phyloP scores from a whole-genome alignment of 2,113 vertebrate species.

The Oreochromis niloticus region DNA sequence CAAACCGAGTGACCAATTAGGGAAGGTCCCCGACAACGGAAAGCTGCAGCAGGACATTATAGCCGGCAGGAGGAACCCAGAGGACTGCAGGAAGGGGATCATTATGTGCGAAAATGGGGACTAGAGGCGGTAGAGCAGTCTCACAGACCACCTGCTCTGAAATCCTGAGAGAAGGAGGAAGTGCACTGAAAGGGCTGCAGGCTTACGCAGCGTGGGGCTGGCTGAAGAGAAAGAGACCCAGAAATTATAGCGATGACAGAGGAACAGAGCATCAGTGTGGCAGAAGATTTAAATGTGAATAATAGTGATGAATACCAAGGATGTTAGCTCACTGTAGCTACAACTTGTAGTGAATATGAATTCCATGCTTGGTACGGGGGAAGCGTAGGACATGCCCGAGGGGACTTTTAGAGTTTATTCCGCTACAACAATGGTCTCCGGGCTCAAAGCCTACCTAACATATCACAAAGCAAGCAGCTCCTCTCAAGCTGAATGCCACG shows the following conservation, averaged over 20 bases:
- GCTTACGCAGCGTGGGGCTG: neutral
- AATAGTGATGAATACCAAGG: conserved; percentile 6
- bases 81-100: conserved; percentile 4
- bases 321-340: neutral
- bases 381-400: neutral
- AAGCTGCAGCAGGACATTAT: neutral
- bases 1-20: conserved; percentile 42
- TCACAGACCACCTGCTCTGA: neutral
- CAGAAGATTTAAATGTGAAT: conserved; percentile 3
- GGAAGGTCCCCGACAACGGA: neutral
- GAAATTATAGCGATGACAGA: neutral
- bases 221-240: neutral
- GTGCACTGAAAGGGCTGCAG: neutral
- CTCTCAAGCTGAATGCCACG: neutral
- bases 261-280: neutral
- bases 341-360: neutral
- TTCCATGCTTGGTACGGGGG: neutral
- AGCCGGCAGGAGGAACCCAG: neutral
- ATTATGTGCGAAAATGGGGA: conserved; percentile 21
- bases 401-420: neutral
- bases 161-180: neutral
- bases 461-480: neutral
- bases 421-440: neutral
- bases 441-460: neutral
- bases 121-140: neutral